A percentile compares a stretch with the other conserved stretches of the same genome.
Conservation (phyloP, 2,797 vertebrate species). For the Hapalemur alaotrensis region DNA sequence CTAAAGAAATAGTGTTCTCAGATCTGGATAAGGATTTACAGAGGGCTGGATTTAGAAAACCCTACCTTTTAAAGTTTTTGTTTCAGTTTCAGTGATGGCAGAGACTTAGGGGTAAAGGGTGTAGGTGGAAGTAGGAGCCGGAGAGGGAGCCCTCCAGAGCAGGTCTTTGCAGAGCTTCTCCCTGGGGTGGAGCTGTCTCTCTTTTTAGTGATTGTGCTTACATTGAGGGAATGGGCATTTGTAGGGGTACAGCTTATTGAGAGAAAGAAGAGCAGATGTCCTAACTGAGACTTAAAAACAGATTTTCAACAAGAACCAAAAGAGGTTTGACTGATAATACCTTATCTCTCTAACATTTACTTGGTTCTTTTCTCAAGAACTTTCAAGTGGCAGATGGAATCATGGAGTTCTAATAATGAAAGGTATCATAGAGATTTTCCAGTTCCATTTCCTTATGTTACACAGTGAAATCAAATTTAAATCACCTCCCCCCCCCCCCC, state of each 20-base stretch:
- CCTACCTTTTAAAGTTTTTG: background rate
- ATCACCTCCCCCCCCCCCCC: background rate
- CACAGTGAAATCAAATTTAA: background rate
- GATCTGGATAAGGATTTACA: background rate
- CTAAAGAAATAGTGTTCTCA: constrained; percentile 9
- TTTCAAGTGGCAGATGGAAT: background rate
- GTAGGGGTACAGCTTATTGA: background rate
- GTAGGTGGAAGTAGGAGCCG: background rate
- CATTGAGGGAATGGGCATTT: background rate
- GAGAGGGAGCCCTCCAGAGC: background rate
- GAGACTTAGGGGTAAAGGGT: background rate
- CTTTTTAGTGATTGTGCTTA: background rate
- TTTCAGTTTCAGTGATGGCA: background rate
- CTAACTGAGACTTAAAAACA: background rate
- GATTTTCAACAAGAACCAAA: background rate
- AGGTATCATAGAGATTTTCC: background rate
- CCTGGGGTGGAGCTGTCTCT: background rate
- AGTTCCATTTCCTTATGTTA: background rate
- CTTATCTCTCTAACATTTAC: background rate
- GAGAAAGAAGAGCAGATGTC: background rate
- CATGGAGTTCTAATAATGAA: background rate
- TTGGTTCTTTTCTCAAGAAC: constrained; percentile 10
- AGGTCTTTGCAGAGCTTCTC: background rate
- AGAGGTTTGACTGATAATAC: background rate
- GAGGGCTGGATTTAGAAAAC: background rate